Base-by-base conservation (phyloP, 2,888 invertebrate genomes). In the Spodoptera exigua region DNA sequence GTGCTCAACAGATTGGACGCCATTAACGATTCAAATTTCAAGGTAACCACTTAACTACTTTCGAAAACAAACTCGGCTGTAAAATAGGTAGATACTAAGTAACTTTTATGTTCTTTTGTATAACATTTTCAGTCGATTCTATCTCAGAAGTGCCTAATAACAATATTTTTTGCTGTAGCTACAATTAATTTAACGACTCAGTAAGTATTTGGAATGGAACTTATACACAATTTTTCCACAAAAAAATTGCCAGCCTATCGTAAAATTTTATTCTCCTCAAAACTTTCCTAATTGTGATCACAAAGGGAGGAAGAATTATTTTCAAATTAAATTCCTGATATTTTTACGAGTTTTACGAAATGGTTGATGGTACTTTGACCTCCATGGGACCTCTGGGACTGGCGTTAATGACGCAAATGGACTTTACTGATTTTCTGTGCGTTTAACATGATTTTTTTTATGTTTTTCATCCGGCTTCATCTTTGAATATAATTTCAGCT, bases 311-410 rank as follows among this genome's bases (percentile, higher is more conserved):
- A 61, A 47, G 60, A 61, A 74, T 69, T 59, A 71, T 69, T 73
- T 73, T 61, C 46, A 69, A 70, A 74, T 78, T 74, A 77, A 76
- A 76, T 81, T 76, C 69, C 74, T 59, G 64, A 57, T 71, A 74
- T 80, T 78, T 81, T 79, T 74, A 67, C 67, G 74, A 70, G 53
- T 52, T 79, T 49, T 54, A 66, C 49, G 63, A 57, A 68, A 48
- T 39, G 18, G 44, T 32, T 18, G 35, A 54, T 54, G 61, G 68
- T 62, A 48, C 53, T 58, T 55, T 54, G 51, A 67, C 68, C 68
- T 68, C 48, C 39, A 53, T 49, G 39, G 13, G 37, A 32, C 55
- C 61, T 39, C 17, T 3, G 73, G 53, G 59, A 36, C 35, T 37
- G 54, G 27, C 13, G 35, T 41, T 65, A 58, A 57, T 64, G 47